Base-by-base conservation (phyloP, 1,140 invertebrate genomes). In the Drosophila truncata region DNA sequence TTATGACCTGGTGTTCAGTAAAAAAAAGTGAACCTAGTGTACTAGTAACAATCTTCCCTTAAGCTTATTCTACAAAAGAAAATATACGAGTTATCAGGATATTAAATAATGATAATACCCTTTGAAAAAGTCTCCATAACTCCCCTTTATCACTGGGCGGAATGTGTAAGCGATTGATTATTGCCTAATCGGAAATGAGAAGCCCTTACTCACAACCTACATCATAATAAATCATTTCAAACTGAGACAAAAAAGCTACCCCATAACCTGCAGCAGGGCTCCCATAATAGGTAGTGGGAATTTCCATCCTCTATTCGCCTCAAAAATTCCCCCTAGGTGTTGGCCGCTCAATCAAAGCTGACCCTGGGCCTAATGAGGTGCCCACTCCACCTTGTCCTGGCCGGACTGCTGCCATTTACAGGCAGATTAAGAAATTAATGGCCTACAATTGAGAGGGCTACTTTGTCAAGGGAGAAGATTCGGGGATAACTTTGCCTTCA, bases 361-460 rank as follows among this genome's bases (percentile, higher is more conserved):
- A 74, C 65, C 65, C 70, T 20, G 54, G 35, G 47, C 71, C 61
- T 70, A 70, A 70, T 67, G 66, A 70, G 61, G 41, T 41, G 10
- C 67, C 35, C 67, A 47, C 23, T 39, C 57, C 72, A 61, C 31
- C 14, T n/a, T 9, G 27, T 29, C 25, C 44, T 50, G 54, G 35
- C 39, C 29, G 50, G 20, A 23, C 31, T 65, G 62, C 66, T 65
- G 62, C 66, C 66, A 70, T 70, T 70, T 67, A 67, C 66, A 46
- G 63, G 49, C 55, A 76, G 73, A 78, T 78, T 78, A 78, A 61
- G 73, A 75, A 78, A 78, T 78, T 67, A 78, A 76, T 78, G 73
- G 72, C 73, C 73, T 75, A 57, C 73, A 75, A 77, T 77, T 77
- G 73, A 77, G 73, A 54, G 37, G 47, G 47, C 66, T 70, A 70